A percentile compares a stretch with the other conserved stretches of the same genome.
Evolutionary conservation across 2,888 invertebrate species (phyloP).

Genomic region (Ornithoptera alexandrae): DNA sequence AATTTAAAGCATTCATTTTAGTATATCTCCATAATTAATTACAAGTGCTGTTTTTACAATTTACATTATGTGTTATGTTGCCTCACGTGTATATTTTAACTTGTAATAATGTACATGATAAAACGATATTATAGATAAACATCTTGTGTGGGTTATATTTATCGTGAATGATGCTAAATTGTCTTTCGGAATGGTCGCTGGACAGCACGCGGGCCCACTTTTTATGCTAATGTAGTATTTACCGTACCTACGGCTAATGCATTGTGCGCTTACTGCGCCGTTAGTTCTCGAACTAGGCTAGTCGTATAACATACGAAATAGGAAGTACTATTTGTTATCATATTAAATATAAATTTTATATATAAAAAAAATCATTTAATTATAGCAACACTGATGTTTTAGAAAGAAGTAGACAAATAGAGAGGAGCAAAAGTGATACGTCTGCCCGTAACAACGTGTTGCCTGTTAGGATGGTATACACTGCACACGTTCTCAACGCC

Average conservation of each 20-base stretch:
- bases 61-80: too few relatives aligned
- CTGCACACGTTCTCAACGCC: too few relatives aligned
- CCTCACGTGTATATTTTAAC: not conserved
- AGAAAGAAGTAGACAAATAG: too few relatives aligned
- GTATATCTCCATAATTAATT: too few relatives aligned
- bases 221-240: slow-evolving; percentile 37
- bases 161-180: slow-evolving; percentile 2
- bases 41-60: too few relatives aligned
- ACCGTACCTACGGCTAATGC: slow-evolving; percentile 26
- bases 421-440: too few relatives aligned
- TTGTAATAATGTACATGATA: not conserved
- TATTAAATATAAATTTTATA: not conserved
- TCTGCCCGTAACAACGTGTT: too few relatives aligned
- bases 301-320: slow-evolving; percentile 5
- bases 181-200: slow-evolving; percentile 2
- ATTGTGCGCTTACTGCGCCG: slow-evolving; percentile 34
- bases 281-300: slow-evolving; percentile 30
- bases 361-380: too few relatives aligned
- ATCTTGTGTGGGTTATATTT: not conserved
- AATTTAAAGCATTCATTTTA: too few relatives aligned
- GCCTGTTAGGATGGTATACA: too few relatives aligned
- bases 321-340: not conserved
- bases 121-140: not conserved
- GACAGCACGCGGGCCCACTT: slow-evolving; percentile 7
- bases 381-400: too few relatives aligned